A percentile compares a stretch with the other conserved stretches of the same genome.
These are phyloP conservation scores for Pammene aurita DNA, from an alignment of 2,888 invertebrate species.

Conservation along the genomic window DNA sequence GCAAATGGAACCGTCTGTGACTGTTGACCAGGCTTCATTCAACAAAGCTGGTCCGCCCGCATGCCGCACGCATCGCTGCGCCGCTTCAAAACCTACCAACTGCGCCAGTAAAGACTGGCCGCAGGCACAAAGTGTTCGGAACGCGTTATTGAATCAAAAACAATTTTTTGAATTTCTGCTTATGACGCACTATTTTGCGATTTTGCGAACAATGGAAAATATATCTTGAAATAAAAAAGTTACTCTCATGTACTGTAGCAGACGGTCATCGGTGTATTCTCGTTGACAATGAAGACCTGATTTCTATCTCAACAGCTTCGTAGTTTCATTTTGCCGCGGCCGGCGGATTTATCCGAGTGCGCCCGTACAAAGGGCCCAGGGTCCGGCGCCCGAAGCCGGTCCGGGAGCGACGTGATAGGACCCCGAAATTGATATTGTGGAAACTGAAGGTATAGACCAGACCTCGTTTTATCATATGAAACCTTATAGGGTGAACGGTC, in stretches of 20 bases:
- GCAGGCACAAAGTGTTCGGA: not conserved
- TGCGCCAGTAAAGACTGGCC: not conserved
- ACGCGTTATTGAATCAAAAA: not conserved
- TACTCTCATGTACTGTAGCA: no score
- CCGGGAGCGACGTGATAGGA: not conserved
- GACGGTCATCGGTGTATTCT: no score
- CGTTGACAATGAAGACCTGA: not conserved
- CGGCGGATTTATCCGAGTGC: constrained; percentile 10
- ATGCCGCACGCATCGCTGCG: constrained; percentile 14
- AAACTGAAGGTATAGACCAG: not conserved
- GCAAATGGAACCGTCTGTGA: not conserved
- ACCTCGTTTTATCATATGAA: not conserved
- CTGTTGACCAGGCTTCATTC: constrained; percentile 2
- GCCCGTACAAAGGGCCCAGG: constrained; percentile 8
- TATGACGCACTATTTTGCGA: not conserved
- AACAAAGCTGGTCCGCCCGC: constrained; percentile 9
- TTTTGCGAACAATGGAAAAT: no score
- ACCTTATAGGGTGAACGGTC: not conserved
- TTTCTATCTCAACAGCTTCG: constrained; percentile 9
- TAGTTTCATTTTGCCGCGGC: constrained; percentile 5
- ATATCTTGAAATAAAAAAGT: no score
- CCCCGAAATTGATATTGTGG: not conserved
- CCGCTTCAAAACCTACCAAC: constrained; percentile 2
- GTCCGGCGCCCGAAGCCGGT: no score
- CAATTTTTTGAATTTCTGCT: not conserved